Conservation (phyloP, 1,140 invertebrate species). For the Thaumetopoea pityocampa region DNA sequence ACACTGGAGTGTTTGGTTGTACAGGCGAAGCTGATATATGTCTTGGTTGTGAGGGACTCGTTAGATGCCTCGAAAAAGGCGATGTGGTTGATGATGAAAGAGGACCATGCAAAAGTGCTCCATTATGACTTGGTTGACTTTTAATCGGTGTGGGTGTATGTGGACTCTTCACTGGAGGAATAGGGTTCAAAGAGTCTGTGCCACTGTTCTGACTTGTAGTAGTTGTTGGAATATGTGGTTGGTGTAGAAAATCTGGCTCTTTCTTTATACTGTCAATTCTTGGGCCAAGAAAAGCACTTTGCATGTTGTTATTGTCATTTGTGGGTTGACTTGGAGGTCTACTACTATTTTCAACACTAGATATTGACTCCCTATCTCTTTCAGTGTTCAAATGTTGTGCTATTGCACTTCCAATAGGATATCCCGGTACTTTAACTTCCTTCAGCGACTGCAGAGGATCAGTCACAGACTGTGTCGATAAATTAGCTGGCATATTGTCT, state of each 20-base stretch:
- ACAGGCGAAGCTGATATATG: conserved; percentile 73
- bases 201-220: conserved; percentile 58
- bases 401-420: conserved; percentile 74
- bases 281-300: conserved; percentile 75
- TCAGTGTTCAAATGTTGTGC: conserved; percentile 65
- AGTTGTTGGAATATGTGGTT: conserved; percentile 59
- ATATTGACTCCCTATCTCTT: conserved; percentile 65
- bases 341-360: conserved; percentile 65
- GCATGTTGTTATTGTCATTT: conserved; percentile 55
- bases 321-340: conserved; percentile 65
- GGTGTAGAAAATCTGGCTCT: conserved; percentile 79
- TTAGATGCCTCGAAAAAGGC: conserved; percentile 68
- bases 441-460: conserved; percentile 87
- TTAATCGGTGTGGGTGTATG: conserved; percentile 72
- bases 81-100: conserved; percentile 71
- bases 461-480: conserved; percentile 74
- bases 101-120: conserved; percentile 50
- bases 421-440: conserved; percentile 89
- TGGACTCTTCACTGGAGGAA: conserved; percentile 68
- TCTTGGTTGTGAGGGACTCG: conserved; percentile 64
- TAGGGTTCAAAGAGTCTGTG: conserved; percentile 45
- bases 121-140: conserved; percentile 68
- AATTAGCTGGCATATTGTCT: conserved; percentile 70
- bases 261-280: conserved; percentile 85
- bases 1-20: conserved; percentile 67